Conservation (phyloP, 1,140 invertebrate species). For the Neelides sp. region DNA sequence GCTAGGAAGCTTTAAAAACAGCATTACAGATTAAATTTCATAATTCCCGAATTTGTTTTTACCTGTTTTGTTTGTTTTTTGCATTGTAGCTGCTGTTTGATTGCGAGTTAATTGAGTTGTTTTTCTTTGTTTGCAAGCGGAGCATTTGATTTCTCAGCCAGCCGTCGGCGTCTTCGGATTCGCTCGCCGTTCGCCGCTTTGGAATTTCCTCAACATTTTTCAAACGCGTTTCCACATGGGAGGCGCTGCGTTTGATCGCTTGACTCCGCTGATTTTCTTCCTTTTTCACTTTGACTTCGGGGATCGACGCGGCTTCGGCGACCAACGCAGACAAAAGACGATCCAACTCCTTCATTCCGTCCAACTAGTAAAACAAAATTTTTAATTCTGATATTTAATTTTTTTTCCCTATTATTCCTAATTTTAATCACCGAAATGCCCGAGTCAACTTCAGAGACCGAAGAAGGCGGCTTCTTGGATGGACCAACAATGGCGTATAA, state of each 20-base stretch:
- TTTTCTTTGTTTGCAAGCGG: too few species aligned
- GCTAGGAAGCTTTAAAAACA: too few species aligned
- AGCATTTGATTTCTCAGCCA: conserved; percentile 28
- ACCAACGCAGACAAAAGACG: conserved; percentile 26
- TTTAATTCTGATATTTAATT: not conserved
- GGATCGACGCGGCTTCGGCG: conserved; percentile 28
- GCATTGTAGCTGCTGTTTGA: too few species aligned
- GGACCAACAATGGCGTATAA: too few species aligned
- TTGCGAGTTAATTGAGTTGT: too few species aligned
- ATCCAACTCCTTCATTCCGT: conserved; percentile 31
- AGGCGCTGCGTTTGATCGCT: not conserved
- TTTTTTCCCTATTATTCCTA: not conserved
- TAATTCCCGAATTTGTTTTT: too few species aligned
- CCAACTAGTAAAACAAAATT: conserved; percentile 7
- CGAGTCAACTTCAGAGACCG: too few species aligned
- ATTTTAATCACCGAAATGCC: too few species aligned
- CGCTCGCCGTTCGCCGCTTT: not conserved
- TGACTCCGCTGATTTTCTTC: conserved; percentile 2
- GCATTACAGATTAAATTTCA: too few species aligned
- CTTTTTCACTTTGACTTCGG: conserved; percentile 6
- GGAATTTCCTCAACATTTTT: not conserved
- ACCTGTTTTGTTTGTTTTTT: too few species aligned
- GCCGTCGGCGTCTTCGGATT: conserved; percentile 22
- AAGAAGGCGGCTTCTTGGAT: too few species aligned
- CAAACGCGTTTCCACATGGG: not conserved